These are phyloP conservation scores for Momotus momota DNA, from an alignment of 2,797 vertebrate species.

Conservation along the genomic window DNA sequence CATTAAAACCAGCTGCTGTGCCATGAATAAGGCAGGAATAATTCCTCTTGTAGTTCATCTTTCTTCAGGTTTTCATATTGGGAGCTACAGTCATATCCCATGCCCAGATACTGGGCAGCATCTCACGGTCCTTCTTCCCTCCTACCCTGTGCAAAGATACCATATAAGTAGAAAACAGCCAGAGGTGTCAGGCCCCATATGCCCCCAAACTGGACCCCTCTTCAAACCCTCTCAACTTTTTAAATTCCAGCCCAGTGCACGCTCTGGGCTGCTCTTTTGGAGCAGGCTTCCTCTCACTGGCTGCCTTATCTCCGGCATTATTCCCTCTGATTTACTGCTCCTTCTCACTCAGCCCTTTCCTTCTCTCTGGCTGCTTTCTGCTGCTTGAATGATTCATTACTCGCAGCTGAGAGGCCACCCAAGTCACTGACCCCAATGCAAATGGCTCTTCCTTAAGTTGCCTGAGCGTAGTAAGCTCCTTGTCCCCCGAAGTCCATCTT, in stretches of 20 bases:
- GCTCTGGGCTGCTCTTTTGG: neutral
- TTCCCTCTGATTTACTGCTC: neutral
- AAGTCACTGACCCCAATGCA: neutral
- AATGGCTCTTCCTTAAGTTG: neutral
- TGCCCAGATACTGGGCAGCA: neutral
- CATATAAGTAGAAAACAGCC: neutral
- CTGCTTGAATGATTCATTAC: neutral
- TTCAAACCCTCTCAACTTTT: neutral
- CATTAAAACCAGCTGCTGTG: slow-evolving; percentile 33
- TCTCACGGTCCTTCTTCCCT: neutral
- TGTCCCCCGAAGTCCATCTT: neutral
- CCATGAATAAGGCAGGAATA: neutral
- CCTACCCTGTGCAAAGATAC: neutral
- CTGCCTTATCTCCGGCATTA: neutral
- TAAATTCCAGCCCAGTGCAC: neutral
- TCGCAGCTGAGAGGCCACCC: neutral
- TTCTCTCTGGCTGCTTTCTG: neutral
- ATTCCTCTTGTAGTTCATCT: neutral
- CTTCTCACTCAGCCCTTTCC: neutral
- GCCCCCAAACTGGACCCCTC: neutral
- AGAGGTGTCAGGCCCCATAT: neutral
- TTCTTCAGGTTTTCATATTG: neutral
- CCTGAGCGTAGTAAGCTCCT: neutral
- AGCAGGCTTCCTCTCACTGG: neutral
- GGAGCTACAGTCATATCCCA: neutral